A percentile compares a stretch with the other conserved stretches of the same genome.
Conservation (phyloP, 2,113 vertebrate species). For the Recurvirostra avosetta region DNA sequence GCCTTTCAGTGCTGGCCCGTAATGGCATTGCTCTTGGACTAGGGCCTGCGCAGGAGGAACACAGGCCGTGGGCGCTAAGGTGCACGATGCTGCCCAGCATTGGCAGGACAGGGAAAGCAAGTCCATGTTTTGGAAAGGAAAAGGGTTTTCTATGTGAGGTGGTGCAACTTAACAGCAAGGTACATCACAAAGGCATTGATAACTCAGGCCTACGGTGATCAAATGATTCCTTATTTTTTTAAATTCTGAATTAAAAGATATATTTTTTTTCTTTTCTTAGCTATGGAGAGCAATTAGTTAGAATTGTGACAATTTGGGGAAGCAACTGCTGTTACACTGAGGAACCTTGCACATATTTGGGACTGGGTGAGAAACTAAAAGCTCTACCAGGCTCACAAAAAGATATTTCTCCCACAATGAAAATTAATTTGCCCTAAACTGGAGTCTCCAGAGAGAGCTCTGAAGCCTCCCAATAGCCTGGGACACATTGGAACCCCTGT, state of each 20-base stretch:
- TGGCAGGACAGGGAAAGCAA: background rate
- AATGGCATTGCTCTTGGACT: too few relatives aligned
- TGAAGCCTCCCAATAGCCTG: background rate
- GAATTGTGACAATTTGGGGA: background rate
- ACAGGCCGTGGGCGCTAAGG: accelerated
- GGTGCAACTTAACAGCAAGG: background rate
- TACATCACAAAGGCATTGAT: background rate
- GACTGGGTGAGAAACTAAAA: background rate
- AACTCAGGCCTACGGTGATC: background rate
- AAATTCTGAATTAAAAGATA: background rate
- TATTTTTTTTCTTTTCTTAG: background rate
- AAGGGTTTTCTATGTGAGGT: background rate
- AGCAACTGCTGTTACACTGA: background rate
- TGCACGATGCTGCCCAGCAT: accelerated
- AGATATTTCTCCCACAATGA: background rate
- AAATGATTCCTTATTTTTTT: background rate
- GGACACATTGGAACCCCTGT: background rate
- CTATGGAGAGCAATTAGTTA: background rate
- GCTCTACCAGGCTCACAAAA: background rate
- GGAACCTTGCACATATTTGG: background rate
- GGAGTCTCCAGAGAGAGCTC: background rate
- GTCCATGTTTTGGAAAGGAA: background rate
- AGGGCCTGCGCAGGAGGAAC: background rate
- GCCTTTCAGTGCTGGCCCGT: background rate
- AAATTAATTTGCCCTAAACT: background rate